These are phyloP conservation scores for Pinctada fucata DNA, from an alignment of 2,888 invertebrate genomes.

Conservation along the genomic window DNA sequence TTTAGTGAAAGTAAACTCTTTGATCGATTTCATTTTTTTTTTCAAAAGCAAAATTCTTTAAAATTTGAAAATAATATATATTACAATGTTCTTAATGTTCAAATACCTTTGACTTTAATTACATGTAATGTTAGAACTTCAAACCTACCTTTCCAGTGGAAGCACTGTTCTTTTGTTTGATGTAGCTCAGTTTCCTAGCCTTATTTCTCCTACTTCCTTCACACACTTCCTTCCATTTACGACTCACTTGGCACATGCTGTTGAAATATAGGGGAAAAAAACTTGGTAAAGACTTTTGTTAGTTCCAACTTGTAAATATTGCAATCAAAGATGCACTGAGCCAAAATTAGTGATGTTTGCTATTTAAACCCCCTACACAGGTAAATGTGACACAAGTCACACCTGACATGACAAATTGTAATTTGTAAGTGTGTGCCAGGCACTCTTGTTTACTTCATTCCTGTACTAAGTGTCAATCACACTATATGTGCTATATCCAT, in stretches of 20 bases:
- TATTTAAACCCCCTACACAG: too few relatives aligned
- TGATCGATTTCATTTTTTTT: too few relatives aligned
- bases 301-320: too few relatives aligned
- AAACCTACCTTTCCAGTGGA: background rate
- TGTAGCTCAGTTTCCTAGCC: background rate
- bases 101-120: background rate
- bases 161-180: background rate
- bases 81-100: background rate
- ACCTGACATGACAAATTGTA: background rate
- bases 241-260: conserved; percentile 19
- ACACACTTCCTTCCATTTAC: conserved; percentile 8
- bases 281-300: too few relatives aligned
- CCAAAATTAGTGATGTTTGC: too few relatives aligned
- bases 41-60: too few relatives aligned
- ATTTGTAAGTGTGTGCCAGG: background rate
- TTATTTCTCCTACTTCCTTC: background rate
- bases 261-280: background rate
- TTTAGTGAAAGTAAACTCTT: too few relatives aligned
- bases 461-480: background rate
- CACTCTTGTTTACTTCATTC: background rate
- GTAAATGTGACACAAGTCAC: conserved; percentile 44
- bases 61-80: background rate
- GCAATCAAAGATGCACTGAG: too few relatives aligned
- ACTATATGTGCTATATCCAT: background rate
- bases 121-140: too few relatives aligned